Evolutionary conservation across 2,113 vertebrate genomes (phyloP).

Genomic region (Tachuris rubrigastra): DNA sequence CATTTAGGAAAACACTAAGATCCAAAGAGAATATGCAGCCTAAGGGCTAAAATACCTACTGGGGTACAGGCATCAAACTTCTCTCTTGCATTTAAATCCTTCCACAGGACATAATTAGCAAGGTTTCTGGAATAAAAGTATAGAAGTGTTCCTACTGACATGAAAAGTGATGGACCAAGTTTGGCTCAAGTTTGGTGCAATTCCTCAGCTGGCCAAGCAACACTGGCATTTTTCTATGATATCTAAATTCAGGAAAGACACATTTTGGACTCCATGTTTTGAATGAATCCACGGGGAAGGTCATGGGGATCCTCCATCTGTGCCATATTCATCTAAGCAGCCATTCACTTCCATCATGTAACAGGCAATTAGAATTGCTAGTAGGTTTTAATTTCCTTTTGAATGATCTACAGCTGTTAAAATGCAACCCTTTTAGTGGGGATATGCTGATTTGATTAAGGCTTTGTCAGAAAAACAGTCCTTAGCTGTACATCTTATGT

Average conservation of each 20-base stretch:
- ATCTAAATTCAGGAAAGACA: neutral
- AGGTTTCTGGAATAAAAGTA: neutral
- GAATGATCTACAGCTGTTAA: conserved; percentile 19
- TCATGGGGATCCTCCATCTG: neutral
- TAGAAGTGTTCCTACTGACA: neutral
- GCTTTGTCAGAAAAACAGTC: neutral
- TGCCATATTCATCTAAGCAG: neutral
- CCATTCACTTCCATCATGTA: neutral
- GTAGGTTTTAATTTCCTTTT: conserved; percentile 2
- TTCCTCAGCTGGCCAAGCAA: neutral
- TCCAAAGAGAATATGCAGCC: neutral
- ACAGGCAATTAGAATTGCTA: neutral
- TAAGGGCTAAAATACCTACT: neutral
- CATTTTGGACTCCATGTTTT: neutral
- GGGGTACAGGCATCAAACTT: neutral
- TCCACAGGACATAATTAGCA: neutral
- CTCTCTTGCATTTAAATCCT: neutral
- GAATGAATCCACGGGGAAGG: neutral
- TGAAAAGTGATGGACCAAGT: neutral
- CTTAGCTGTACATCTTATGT: neutral
- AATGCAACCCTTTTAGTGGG: neutral
- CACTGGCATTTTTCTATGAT: neutral
- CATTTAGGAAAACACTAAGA: neutral
- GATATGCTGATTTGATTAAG: neutral
- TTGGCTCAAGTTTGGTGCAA: neutral